Base-by-base conservation (phyloP, 2,113 vertebrate genomes). In the Geococcyx californianus region DNA sequence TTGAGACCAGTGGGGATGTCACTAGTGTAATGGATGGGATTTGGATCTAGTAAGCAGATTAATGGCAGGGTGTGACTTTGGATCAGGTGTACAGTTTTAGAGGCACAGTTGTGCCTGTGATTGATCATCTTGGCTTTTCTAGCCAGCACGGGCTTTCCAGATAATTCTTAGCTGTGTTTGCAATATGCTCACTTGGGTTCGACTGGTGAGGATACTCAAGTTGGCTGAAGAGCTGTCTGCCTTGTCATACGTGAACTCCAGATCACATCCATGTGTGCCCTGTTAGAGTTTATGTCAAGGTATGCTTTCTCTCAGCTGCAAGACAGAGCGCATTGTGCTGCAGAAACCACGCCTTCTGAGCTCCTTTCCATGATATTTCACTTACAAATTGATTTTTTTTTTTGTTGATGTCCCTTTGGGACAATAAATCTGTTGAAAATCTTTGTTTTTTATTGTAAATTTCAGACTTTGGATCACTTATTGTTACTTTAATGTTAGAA, bases 251-350 rank as follows among this genome's bases (percentile, higher is more conserved):
- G 7, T 15, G 70, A 52, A 23, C 40, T 36, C 38, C 34, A 31
- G 52, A 28, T 44, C 25, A 13, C 25, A 34, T 34, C 42, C 1
- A 1, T 13, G 19, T 5, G 6, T 42, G 17, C 26, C 34, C 19
- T 21, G 8, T 19, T n/a, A 21, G 13, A 23, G 19, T 10, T 5
- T 29, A 11, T 17, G 7, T 25, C 36, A 56, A 20, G 15, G 42
- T 15, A 13, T 3, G 1, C 25, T 59, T 75, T 11, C 44, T 29
- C 1, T 44, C 23, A 31, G 24, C 77, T 58, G 4, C 33, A 45
- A 31, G 42, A 25, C 29, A 0, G 2, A 87, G 33, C 1, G 2
- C 9, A 4, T 24, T 8, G 24, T 64, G 24, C 42, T 58, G 13
- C 29, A 45, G 49, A 52, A 34, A 45, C 13, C 1, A 7, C 1